Evolutionary conservation across 2,113 vertebrate genomes (phyloP), one percentile per base, ranked within the genome.

Genomic region (Gracilinanus agilis): DNA sequence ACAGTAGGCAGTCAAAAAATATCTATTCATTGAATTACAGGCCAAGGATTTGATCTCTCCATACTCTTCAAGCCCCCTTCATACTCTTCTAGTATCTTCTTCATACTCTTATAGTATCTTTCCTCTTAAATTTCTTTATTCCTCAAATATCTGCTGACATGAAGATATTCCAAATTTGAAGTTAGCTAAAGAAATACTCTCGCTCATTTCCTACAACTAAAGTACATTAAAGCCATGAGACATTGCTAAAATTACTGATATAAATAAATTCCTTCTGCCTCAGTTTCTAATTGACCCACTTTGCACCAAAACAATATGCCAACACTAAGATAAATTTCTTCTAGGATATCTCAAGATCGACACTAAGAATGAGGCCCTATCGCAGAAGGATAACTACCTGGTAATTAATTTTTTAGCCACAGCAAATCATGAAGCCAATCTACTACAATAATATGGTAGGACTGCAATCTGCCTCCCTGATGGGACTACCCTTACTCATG

Each of bases 151-250:
- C n/a, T 83, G 67, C 40, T 83, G 67, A 89, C 54, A 13, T 93
- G 58, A 91, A 34, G 44, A 91, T 89, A 95, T 89, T 89, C 91
- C 92, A 88, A 92, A 89, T 55, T 93, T 55, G 44, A 94, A 75
- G 44, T 58, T 93, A 75, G 2, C 89, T 29, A 92, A 90, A 49
- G 55, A 95, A 96, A 93, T 92, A 40, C 40, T 93, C 49, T 44
- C n/a, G n/a, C 75, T 89, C 5, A 93, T 67, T 53, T 92, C 61
- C 61, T n/a, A 75, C 29, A 90, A 91, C 55, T 95, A 90, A 96
- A 92, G 92, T 54, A 88, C 91, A 89, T 4, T 44, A 91, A 91
- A 10, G 27, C 24, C 94, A 92, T n/a, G 92, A 93, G 56, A 67
- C 55, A 54, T 92, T 75, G 55, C 90, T 96, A 93, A 67, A 61